phyloP scores from a whole-genome alignment of 2,797 vertebrate species.

The Lemur catta region DNA sequence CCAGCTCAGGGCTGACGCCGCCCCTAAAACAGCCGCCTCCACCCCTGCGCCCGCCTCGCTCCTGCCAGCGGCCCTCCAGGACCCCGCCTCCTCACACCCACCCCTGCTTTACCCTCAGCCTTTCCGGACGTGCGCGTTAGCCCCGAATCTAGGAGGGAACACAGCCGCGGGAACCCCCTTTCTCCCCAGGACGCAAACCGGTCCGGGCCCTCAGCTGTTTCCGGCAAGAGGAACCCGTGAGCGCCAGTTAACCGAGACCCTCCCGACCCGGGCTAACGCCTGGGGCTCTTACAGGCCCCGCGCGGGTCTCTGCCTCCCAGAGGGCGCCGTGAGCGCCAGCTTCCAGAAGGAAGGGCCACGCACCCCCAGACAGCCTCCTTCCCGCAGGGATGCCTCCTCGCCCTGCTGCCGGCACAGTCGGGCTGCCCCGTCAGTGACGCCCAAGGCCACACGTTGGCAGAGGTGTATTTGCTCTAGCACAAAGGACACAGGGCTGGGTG shows the following conservation, averaged over 20 bases:
- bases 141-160: background rate
- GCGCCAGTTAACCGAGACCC: background rate
- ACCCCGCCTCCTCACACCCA: too few relatives aligned
- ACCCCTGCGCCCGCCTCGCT: background rate
- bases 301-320: background rate
- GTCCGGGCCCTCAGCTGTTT: background rate
- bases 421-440: accelerated
- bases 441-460: background rate
- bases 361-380: accelerated
- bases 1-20: background rate
- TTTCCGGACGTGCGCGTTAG: background rate
- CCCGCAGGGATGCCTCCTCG: background rate
- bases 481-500: background rate
- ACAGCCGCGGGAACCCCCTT: accelerated
- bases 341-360: background rate
- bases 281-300: background rate
- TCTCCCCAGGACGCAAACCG: background rate
- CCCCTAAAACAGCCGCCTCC: background rate
- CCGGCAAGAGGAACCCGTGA: background rate
- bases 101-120: background rate
- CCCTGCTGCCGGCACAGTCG: background rate
- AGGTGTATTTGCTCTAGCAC: background rate
- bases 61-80: background rate
- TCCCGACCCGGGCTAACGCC: background rate
- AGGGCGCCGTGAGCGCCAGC: background rate